Evolutionary conservation across 53 echinoderm and acorn worm species (phyloP).

Genomic region (Luidia sarsii): DNA sequence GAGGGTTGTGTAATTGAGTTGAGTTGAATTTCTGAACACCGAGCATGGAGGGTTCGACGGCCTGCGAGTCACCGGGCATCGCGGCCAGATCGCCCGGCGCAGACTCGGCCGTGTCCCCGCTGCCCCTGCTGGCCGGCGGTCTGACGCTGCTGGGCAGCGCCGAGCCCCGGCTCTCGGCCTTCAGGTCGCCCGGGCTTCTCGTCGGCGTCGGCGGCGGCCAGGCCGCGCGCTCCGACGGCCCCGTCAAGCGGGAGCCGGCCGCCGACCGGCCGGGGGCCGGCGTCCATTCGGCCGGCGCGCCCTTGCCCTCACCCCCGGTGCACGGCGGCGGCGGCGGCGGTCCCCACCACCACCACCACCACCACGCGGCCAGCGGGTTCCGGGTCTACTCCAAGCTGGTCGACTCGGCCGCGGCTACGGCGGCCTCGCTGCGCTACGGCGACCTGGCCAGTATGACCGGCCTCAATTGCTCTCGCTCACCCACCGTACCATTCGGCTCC

Average conservation of each 20-base stretch:
- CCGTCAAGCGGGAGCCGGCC: slow-evolving; percentile 32
- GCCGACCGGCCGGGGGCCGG: background rate
- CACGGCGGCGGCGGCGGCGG: too few relatives aligned
- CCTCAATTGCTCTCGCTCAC: slow-evolving; percentile 26
- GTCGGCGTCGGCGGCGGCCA: too few relatives aligned
- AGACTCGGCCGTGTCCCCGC: slow-evolving; percentile 17
- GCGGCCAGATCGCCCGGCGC: background rate
- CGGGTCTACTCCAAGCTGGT: slow-evolving; percentile 73
- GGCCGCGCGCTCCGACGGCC: slow-evolving; percentile 14
- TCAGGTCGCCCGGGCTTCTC: slow-evolving; percentile 21
- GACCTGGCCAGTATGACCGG: slow-evolving; percentile 28
- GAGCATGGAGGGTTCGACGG: slow-evolving; percentile 15
- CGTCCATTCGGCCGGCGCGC: background rate
- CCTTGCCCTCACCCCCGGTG: slow-evolving; percentile 27
- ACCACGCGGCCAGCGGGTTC: slow-evolving; percentile 61
- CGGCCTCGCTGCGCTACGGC: slow-evolving; percentile 37
- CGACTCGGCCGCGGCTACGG: slow-evolving; percentile 28
- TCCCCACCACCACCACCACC: slow-evolving; percentile 25
- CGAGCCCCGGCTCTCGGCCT: slow-evolving; percentile 60
- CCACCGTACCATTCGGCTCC: slow-evolving; percentile 30
- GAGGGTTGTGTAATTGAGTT: too few relatives aligned
- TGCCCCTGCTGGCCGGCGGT: background rate
- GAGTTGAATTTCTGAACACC: too few relatives aligned
- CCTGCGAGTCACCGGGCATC: slow-evolving; percentile 18
- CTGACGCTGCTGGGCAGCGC: slow-evolving; percentile 8